A percentile compares a stretch with the other conserved stretches of the same genome.
These are phyloP conservation scores for Synodontis membranacea DNA, from an alignment of 2,113 vertebrate genomes.

Conservation along the genomic window DNA sequence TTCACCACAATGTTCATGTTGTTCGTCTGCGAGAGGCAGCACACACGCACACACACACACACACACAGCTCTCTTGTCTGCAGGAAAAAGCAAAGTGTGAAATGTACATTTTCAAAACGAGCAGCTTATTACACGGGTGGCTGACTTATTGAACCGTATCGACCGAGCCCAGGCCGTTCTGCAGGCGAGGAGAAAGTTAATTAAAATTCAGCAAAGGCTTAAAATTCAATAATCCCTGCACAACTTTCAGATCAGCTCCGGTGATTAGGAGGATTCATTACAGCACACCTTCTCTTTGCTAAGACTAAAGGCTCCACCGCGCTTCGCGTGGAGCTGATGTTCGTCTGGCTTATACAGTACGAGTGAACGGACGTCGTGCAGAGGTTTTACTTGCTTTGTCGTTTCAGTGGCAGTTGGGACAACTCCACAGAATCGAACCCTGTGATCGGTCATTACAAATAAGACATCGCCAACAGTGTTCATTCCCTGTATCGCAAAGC, in stretches of 20 bases:
- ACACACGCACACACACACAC: background rate
- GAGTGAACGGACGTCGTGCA: background rate
- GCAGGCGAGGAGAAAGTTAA: constrained; percentile 80
- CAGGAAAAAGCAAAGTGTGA: constrained; percentile 54
- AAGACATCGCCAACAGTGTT: background rate
- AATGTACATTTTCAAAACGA: constrained; percentile 77
- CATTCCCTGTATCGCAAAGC: background rate
- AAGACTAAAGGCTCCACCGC: background rate
- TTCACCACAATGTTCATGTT: background rate
- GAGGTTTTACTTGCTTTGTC: background rate
- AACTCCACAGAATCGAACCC: background rate
- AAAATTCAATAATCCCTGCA: constrained; percentile 88
- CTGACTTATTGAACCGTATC: constrained; percentile 85
- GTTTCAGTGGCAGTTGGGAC: background rate
- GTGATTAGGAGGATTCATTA: constrained; percentile 83
- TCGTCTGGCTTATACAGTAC: background rate
- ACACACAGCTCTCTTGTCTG: background rate
- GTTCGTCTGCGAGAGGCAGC: constrained; percentile 1
- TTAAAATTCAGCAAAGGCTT: constrained; percentile 86
- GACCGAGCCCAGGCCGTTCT: constrained; percentile 77
- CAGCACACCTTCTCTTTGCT: constrained; percentile 68
- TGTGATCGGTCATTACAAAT: background rate
- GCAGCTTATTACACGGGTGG: constrained; percentile 88
- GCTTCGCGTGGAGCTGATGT: background rate
- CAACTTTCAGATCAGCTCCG: constrained; percentile 79